Evolutionary conservation across 1,140 invertebrate species (phyloP).

Genomic region (Cyclina sinensis): DNA sequence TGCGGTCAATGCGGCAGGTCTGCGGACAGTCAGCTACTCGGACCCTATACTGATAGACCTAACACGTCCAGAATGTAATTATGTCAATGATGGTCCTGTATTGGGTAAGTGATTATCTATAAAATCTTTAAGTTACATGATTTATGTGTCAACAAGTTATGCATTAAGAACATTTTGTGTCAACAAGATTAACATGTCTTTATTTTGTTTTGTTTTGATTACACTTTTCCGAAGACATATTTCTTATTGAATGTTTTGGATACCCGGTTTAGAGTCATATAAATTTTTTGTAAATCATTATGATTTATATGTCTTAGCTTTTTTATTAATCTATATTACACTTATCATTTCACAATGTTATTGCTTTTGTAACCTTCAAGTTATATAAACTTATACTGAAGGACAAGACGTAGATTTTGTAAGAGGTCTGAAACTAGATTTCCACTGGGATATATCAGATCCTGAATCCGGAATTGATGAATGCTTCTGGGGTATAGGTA

Average conservation of each 20-base stretch:
- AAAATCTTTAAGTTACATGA: background rate
- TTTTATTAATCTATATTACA: background rate
- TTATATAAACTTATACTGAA: background rate
- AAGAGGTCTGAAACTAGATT: background rate
- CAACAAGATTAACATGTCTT: background rate
- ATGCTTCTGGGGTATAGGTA: conserved; percentile 37
- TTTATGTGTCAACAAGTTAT: too few species aligned
- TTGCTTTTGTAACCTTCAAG: background rate
- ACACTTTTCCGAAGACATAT: too few species aligned
- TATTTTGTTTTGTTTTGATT: background rate
- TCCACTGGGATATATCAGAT: conserved; percentile 10
- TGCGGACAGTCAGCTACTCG: conserved; percentile 73
- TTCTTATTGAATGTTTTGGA: too few species aligned
- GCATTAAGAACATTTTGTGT: background rate
- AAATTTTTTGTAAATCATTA: too few species aligned
- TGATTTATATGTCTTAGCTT: background rate
- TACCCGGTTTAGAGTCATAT: too few species aligned
- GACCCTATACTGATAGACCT: conserved; percentile 72
- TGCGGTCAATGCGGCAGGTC: conserved; percentile 77
- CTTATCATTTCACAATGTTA: background rate
- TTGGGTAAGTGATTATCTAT: conserved; percentile 31
- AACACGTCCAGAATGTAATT: conserved; percentile 70
- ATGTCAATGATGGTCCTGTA: conserved; percentile 73
- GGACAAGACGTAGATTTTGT: conserved; percentile 25
- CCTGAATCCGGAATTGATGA: conserved; percentile 14